Evolutionary conservation across 2,113 vertebrate genomes (phyloP).

Genomic region (Tychaedon coryphoeus): DNA sequence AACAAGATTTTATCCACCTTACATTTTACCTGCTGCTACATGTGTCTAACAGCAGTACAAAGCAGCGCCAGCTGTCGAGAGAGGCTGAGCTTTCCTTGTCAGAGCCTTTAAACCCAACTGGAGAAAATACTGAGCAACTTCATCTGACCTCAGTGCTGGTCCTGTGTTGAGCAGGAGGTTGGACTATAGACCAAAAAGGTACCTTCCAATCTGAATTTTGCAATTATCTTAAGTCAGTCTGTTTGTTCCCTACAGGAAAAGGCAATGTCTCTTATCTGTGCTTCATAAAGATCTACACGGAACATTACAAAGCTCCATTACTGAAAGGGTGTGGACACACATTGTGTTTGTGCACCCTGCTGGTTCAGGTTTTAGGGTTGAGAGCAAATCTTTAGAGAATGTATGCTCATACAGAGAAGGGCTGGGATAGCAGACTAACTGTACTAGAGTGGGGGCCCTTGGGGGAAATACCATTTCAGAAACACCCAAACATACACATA

Average conservation of each 20-base stretch:
- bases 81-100: neutral
- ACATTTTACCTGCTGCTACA: neutral
- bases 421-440: neutral
- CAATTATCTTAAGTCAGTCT: neutral
- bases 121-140: neutral
- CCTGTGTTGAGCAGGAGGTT: neutral
- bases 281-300: neutral
- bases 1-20: neutral
- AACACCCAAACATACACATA: neutral
- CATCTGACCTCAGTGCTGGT: neutral
- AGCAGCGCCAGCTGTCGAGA: fast-evolving
- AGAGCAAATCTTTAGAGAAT: neutral
- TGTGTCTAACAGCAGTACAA: neutral
- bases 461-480: neutral
- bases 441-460: neutral
- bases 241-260: neutral
- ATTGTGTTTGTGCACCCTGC: neutral
- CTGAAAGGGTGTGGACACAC: neutral
- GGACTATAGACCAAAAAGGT: neutral
- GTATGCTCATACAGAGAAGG: neutral
- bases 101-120: neutral
- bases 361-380: neutral
- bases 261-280: neutral
- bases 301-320: neutral
- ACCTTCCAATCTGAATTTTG: neutral